Evolutionary conservation across 1,140 invertebrate species (phyloP).

Genomic region (Nixonia krombeini): DNA sequence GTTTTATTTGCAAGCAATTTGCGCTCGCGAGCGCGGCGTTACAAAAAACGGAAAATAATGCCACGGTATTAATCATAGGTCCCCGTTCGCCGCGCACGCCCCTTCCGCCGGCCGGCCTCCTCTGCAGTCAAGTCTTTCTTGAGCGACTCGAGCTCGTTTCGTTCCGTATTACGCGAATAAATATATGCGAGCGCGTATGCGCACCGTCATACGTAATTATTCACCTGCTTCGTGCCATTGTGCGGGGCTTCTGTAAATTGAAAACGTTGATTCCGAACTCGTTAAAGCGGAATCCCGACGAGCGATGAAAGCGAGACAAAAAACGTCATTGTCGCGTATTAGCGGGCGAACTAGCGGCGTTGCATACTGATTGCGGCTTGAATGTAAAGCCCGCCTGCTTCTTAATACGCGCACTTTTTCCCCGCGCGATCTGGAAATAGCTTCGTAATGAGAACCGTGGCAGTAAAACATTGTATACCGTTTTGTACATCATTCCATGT

Average conservation of each 20-base stretch:
- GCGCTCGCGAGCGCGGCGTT: slow-evolving; percentile 44
- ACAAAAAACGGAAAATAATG: slow-evolving; percentile 69
- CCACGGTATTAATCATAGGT: slow-evolving; percentile 65
- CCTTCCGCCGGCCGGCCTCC: slow-evolving; percentile 33
- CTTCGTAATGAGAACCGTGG: not conserved
- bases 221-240: slow-evolving; percentile 45
- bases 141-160: slow-evolving; percentile 33
- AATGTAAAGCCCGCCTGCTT: too few relatives aligned
- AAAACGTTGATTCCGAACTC: slow-evolving; percentile 47
- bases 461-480: not conserved
- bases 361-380: slow-evolving; percentile 28
- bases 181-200: slow-evolving; percentile 54
- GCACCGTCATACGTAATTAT: slow-evolving; percentile 53
- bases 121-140: slow-evolving; percentile 40
- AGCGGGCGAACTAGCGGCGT: slow-evolving; percentile 12
- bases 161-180: slow-evolving; percentile 52
- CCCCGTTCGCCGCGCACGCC: slow-evolving; percentile 23
- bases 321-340: slow-evolving; percentile 39
- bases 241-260: slow-evolving; percentile 49
- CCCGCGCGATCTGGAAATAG: not conserved
- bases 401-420: slow-evolving; percentile 20
- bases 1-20: slow-evolving; percentile 70
- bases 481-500: too few relatives aligned
- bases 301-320: slow-evolving; percentile 39
- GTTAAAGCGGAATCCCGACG: slow-evolving; percentile 47